These are phyloP conservation scores for Heteromyza rotundicornis DNA, from an alignment of 2,888 invertebrate genomes.

Conservation along the genomic window DNA sequence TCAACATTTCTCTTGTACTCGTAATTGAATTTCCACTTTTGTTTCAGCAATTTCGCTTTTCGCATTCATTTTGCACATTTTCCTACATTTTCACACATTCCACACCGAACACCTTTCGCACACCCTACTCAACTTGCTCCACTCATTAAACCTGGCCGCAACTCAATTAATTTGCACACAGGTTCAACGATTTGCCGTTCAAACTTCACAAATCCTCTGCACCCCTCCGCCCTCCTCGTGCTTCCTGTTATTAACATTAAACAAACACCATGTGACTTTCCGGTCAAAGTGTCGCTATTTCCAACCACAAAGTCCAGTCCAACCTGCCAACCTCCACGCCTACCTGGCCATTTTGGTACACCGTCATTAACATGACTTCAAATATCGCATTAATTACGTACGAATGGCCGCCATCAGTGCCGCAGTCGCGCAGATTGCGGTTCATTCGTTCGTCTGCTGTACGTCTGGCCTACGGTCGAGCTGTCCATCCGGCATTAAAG, in stretches of 20 bases:
- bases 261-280: neutral
- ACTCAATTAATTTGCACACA: conserved; percentile 7
- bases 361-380: neutral
- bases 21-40: too few species aligned
- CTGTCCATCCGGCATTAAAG: neutral
- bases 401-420: neutral
- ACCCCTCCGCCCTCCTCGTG: too few species aligned
- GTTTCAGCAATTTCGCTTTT: neutral
- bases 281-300: neutral
- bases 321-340: neutral
- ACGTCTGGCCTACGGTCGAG: neutral
- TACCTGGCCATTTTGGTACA: neutral
- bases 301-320: too few species aligned
- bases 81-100: neutral
- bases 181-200: neutral
- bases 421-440: neutral
- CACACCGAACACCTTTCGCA: neutral
- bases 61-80: neutral
- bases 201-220: neutral
- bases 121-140: neutral
- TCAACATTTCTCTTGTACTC: too few species aligned
- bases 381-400: neutral
- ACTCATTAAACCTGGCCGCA: neutral
- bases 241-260: neutral
- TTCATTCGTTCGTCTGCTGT: neutral